phyloP scores from a whole-genome alignment of 1,140 invertebrate species.

The Halesus radiatus region DNA sequence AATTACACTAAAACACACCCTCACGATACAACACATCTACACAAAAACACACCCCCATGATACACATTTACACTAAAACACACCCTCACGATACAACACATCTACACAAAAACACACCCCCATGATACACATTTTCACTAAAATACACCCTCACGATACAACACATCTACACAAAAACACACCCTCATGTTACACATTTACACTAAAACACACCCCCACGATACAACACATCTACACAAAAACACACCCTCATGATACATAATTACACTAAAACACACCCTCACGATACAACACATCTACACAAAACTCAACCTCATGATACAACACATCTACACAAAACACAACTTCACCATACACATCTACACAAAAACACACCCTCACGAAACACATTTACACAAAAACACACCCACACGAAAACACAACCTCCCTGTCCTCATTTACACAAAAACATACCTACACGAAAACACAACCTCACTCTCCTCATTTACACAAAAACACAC shows the following conservation, averaged over 20 bases:
- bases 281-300: neutral
- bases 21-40: neutral
- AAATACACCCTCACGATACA: neutral
- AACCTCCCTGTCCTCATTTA: neutral
- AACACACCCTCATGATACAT: neutral
- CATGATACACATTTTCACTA: neutral
- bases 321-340: neutral
- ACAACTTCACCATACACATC: neutral
- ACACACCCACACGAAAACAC: neutral
- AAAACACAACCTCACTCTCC: neutral
- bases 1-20: neutral
- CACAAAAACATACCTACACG: neutral
- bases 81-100: neutral
- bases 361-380: neutral
- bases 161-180: neutral
- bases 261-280: neutral
- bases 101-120: neutral
- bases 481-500: slow-evolving; percentile 3
- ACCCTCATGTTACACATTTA: neutral
- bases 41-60: neutral
- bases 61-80: neutral
- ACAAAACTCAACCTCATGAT: neutral
- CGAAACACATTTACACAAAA: neutral
- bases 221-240: neutral
- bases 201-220: neutral